A percentile compares a stretch with the other conserved stretches of the same genome.
Evolutionary conservation across 2,888 invertebrate species (phyloP).

Genomic region (Drosophila tanythrix): DNA sequence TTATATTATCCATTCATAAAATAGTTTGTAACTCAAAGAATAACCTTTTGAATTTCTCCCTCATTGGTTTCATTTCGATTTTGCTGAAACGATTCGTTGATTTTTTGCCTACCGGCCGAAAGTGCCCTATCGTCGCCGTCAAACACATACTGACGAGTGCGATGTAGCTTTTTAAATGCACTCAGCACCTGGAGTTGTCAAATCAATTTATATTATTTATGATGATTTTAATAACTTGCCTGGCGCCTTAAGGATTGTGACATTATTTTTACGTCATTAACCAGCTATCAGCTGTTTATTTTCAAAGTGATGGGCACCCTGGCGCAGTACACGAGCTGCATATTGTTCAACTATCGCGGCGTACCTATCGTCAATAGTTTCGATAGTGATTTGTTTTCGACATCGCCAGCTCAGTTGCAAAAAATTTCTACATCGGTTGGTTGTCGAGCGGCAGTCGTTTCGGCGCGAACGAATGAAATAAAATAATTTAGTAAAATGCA

Average conservation of each 20-base stretch:
- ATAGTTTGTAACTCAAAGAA: not conserved
- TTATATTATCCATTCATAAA: too few relatives aligned
- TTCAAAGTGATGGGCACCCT: not conserved
- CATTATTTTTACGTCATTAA: constrained; percentile 60
- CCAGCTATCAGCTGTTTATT: constrained; percentile 14
- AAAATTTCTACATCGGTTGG: constrained; percentile 32
- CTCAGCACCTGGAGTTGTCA: constrained; percentile 86
- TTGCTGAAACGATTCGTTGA: constrained; percentile 91
- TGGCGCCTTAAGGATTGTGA: constrained; percentile 70
- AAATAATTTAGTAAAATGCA: constrained; percentile 21
- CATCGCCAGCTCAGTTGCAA: constrained; percentile 45
- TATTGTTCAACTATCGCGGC: constrained; percentile 17
- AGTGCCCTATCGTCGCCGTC: constrained; percentile 88
- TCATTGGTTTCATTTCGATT: constrained; percentile 87
- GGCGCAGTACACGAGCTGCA: constrained; percentile 1
- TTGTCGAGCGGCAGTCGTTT: constrained; percentile 11
- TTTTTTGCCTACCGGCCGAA: constrained; percentile 88
- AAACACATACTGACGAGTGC: constrained; percentile 89
- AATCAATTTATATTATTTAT: not conserved
- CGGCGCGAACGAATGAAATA: constrained; percentile 25
- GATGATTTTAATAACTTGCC: constrained; percentile 46
- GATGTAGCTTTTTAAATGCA: constrained; percentile 90
- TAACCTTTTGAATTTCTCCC: constrained; percentile 88
- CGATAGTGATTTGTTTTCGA: constrained; percentile 49
- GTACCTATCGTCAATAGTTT: constrained; percentile 4